A percentile compares a stretch with the other conserved stretches of the same genome.
Conservation (phyloP, 2,113 vertebrate species). For the Lycaon pictus region DNA sequence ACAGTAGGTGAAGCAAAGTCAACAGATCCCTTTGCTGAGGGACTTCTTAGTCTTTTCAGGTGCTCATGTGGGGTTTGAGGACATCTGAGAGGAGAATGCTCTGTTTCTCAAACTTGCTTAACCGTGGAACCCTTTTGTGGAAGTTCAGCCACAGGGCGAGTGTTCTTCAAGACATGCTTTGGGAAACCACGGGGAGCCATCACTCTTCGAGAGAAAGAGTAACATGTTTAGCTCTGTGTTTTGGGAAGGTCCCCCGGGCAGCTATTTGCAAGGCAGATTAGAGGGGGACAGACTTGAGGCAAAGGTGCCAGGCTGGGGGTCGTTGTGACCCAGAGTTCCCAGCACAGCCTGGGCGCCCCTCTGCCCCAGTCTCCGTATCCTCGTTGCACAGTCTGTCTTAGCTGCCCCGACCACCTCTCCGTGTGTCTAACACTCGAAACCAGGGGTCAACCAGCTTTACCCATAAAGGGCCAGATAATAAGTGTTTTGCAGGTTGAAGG, state of each 20-base stretch:
- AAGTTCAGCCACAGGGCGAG: not conserved
- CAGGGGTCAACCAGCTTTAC: not conserved
- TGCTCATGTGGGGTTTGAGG: not conserved
- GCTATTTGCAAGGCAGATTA: not conserved
- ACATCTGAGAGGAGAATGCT: not conserved
- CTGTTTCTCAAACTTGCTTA: not conserved
- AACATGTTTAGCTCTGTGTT: not conserved
- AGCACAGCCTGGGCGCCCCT: not conserved
- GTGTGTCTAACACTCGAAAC: no score
- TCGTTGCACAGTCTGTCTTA: not conserved
- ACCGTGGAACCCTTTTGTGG: not conserved
- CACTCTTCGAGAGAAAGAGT: not conserved
- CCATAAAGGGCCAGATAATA: not conserved
- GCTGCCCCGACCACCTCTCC: not conserved
- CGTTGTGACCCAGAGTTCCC: not conserved
- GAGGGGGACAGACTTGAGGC: not conserved
- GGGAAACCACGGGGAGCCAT: not conserved
- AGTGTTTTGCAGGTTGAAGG: not conserved
- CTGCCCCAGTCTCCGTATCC: no score
- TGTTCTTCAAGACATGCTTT: not conserved
- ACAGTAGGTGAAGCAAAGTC: not conserved
- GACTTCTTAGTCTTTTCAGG: not conserved
- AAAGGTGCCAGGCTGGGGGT: not conserved
- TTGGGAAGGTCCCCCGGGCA: not conserved
- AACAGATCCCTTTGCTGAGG: not conserved